phyloP scores from a whole-genome alignment of 2,888 invertebrate genomes.

The Drosophila lutescens region DNA sequence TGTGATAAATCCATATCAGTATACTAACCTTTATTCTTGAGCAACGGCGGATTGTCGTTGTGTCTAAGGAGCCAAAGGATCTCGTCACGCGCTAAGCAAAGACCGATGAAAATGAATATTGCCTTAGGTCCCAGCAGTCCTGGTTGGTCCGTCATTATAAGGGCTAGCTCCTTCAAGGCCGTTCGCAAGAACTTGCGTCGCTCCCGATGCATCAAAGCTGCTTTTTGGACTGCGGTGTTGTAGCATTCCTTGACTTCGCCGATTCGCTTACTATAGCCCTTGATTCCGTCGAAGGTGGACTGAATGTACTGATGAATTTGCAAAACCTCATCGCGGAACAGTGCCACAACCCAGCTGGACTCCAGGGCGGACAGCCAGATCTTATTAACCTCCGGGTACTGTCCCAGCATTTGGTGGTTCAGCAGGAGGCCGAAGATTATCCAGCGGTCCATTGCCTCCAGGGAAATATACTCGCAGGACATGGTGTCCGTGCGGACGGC shows the following conservation, averaged over 20 bases:
- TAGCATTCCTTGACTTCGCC: slow-evolving; percentile 98
- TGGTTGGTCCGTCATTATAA: slow-evolving; percentile 98
- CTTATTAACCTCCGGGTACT: slow-evolving; percentile 91
- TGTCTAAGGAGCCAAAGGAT: slow-evolving; percentile 98
- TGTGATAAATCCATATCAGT: background rate
- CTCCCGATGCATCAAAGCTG: slow-evolving; percentile 96
- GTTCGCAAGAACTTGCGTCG: slow-evolving; percentile 97
- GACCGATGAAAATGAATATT: slow-evolving; percentile 96
- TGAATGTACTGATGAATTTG: slow-evolving; percentile 97
- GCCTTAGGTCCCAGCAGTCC: slow-evolving; percentile 98
- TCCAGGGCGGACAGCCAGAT: slow-evolving; percentile 97
- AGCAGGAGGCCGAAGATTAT: slow-evolving; percentile 97
- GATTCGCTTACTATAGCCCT: slow-evolving; percentile 96
- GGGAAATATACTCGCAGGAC: slow-evolving; percentile 98
- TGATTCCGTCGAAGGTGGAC: slow-evolving; percentile 96
- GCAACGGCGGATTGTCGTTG: slow-evolving; percentile 96
- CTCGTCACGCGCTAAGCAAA: slow-evolving; percentile 98
- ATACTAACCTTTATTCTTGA: slow-evolving; percentile 89
- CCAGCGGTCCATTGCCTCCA: slow-evolving; percentile 98
- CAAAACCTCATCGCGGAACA: slow-evolving; percentile 98
- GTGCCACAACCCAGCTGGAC: slow-evolving; percentile 96
- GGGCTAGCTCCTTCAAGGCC: slow-evolving; percentile 96
- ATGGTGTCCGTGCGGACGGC: slow-evolving; percentile 97
- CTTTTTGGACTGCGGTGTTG: slow-evolving; percentile 94
- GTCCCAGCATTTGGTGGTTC: slow-evolving; percentile 94